A percentile compares a stretch with the other conserved stretches of the same genome.
Conservation (phyloP, 2,888 invertebrate species). For the Caenorhabditis becei region DNA sequence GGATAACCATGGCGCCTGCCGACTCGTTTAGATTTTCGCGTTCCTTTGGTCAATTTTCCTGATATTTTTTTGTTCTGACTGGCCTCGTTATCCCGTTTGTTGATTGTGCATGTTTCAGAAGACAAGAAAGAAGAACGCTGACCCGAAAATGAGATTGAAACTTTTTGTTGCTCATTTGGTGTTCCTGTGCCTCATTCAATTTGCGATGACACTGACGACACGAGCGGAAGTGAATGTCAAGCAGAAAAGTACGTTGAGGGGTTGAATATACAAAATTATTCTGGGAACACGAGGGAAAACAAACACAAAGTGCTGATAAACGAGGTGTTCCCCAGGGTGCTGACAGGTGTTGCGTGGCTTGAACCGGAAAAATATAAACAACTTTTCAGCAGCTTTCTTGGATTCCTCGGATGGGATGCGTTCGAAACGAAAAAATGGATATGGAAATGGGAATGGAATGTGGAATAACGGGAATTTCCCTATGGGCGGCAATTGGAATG, state of each 20-base stretch:
- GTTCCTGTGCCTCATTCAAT: slow-evolving; percentile 24
- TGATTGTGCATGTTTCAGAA: background rate
- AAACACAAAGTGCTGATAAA: slow-evolving; percentile 27
- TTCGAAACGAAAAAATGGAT: slow-evolving; percentile 47
- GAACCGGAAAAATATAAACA: slow-evolving; percentile 13
- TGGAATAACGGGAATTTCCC: slow-evolving; percentile 54
- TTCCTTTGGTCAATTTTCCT: background rate
- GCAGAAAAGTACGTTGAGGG: slow-evolving; percentile 28
- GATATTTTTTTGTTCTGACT: background rate
- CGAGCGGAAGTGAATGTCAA: slow-evolving; percentile 11
- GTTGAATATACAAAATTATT: background rate
- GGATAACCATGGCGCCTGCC: slow-evolving; percentile 29
- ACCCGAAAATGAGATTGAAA: slow-evolving; percentile 32
- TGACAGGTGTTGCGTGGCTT: slow-evolving; percentile 11
- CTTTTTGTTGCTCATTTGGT: slow-evolving; percentile 8
- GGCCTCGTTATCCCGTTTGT: background rate
- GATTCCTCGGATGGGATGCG: slow-evolving; percentile 24
- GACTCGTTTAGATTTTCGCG: slow-evolving; percentile 4
- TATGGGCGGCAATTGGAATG: slow-evolving; percentile 41
- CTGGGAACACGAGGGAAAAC: background rate
- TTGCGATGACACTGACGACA: slow-evolving; percentile 4
- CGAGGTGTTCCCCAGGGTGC: background rate
- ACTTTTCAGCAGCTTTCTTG: slow-evolving; percentile 4
- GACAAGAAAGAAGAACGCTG: slow-evolving; percentile 2
- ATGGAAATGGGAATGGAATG: slow-evolving; percentile 36